A percentile compares a stretch with the other conserved stretches of the same genome.
Conservation (phyloP, 2,888 invertebrate genomes). For the Leptogaster cylindrica region DNA sequence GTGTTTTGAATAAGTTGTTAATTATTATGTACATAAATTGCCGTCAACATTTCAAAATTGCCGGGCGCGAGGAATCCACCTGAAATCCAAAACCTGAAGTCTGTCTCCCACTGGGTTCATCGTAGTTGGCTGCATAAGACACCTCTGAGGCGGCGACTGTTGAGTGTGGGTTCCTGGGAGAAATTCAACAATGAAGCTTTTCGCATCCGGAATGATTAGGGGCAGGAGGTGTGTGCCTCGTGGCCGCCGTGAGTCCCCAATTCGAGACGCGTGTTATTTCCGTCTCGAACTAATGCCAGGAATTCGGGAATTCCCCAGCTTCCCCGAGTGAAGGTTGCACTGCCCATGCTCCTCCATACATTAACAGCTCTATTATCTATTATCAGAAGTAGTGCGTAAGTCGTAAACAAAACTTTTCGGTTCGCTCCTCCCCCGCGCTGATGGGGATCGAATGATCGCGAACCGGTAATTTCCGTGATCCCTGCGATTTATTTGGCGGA, state of each 20-base stretch:
- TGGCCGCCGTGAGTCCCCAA: too few species aligned
- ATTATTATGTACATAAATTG: not conserved
- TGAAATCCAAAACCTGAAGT: not conserved
- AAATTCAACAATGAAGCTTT: not conserved
- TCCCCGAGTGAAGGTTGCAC: constrained; percentile 1
- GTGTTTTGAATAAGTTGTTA: not conserved
- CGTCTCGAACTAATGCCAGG: too few species aligned
- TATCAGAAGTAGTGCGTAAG: not conserved
- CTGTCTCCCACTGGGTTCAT: constrained; percentile 3
- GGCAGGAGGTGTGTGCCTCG: not conserved
- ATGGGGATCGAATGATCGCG: not conserved
- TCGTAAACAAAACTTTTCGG: constrained; percentile 25
- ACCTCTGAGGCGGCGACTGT: not conserved
- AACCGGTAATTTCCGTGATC: not conserved
- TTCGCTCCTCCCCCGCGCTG: too few species aligned
- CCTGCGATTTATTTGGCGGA: constrained; percentile 14
- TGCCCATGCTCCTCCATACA: not conserved
- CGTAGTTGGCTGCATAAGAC: not conserved
- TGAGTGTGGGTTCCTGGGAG: constrained; percentile 8
- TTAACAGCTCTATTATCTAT: not conserved
- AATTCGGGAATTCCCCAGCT: too few species aligned
- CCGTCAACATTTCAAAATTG: not conserved
- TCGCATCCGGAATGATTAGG: constrained; percentile 5
- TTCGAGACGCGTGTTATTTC: too few species aligned
- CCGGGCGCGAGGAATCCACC: not conserved